Percentiles rank a stretch among this genome's conserved stretches.
Conservation (phyloP, 37 sponge, comb jelly and placozoan species). For the Aphrocallistes beatrix region DNA sequence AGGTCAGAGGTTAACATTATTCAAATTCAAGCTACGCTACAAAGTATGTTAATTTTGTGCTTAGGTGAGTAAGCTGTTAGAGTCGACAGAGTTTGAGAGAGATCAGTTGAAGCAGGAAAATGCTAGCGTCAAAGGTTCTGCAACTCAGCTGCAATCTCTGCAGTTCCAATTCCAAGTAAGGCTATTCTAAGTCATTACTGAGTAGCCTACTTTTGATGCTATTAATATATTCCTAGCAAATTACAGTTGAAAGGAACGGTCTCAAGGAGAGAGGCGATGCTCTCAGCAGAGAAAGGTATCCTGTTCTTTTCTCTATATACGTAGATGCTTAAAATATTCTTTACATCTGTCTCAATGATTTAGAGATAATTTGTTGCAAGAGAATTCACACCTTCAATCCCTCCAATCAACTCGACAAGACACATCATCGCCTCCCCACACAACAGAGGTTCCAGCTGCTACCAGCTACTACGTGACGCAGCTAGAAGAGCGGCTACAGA, state of each 20-base stretch:
- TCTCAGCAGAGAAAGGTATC: too few relatives aligned
- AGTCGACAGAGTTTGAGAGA: neutral
- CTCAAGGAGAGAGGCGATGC: too few relatives aligned
- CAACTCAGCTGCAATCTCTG: neutral
- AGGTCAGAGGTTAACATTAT: neutral
- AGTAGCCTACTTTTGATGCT: too few relatives aligned
- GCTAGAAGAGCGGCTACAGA: neutral
- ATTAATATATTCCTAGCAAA: too few relatives aligned
- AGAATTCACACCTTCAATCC: neutral
- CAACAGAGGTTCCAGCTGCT: slow-evolving; percentile 1
- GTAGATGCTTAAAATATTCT: neutral
- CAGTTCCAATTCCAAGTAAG: neutral
- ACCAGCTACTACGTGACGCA: neutral
- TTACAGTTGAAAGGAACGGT: too few relatives aligned
- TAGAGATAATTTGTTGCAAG: neutral
- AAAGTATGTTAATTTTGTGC: neutral
- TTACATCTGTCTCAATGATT: neutral
- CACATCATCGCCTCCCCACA: too few relatives aligned
- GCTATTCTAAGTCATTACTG: too few relatives aligned
- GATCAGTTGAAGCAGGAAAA: neutral
- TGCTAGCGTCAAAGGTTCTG: neutral
- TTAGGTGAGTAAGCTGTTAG: neutral
- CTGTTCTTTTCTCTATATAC: too few relatives aligned
- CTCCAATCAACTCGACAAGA: neutral
- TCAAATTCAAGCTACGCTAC: neutral